Evolutionary conservation across 2,888 invertebrate genomes (phyloP).

Genomic region (Desoria tigrina): DNA sequence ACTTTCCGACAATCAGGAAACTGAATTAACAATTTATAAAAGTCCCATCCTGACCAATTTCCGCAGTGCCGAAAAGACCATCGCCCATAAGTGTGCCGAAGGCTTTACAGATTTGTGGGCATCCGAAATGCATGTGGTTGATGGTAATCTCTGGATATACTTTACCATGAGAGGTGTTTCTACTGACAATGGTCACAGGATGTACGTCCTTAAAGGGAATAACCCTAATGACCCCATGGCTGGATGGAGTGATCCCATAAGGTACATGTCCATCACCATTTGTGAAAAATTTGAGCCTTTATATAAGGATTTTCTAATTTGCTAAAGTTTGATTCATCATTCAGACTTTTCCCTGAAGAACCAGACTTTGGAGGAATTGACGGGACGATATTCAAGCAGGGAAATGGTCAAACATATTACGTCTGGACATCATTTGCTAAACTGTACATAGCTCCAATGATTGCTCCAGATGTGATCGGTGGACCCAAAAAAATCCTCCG

Average conservation of each 20-base stretch:
- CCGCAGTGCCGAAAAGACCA: constrained; percentile 25
- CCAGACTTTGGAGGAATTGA: constrained; percentile 18
- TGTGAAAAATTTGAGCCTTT: background rate
- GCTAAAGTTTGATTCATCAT: too few species aligned
- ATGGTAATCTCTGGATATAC: constrained; percentile 43
- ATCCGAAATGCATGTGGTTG: constrained; percentile 41
- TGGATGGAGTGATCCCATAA: constrained; percentile 28
- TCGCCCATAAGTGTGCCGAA: constrained; percentile 31
- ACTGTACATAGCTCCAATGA: constrained; percentile 7
- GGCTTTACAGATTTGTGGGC: constrained; percentile 40
- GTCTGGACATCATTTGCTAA: constrained; percentile 10
- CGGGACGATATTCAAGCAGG: constrained; percentile 13
- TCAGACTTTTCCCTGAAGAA: constrained; percentile 8
- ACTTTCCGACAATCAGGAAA: constrained; percentile 1
- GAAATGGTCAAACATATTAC: constrained; percentile 12
- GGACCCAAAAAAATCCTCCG: constrained; percentile 11
- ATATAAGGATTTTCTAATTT: too few species aligned
- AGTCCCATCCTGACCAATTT: constrained; percentile 39
- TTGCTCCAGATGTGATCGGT: background rate
- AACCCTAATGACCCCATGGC: constrained; percentile 40
- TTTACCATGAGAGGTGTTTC: constrained; percentile 29
- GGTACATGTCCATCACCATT: too few species aligned
- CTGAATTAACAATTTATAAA: constrained; percentile 1
- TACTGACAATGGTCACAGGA: constrained; percentile 25
- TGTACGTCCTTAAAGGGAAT: constrained; percentile 41